Conservation (phyloP, 2,797 vertebrate genomes). For the Halcyon chelicuti region DNA sequence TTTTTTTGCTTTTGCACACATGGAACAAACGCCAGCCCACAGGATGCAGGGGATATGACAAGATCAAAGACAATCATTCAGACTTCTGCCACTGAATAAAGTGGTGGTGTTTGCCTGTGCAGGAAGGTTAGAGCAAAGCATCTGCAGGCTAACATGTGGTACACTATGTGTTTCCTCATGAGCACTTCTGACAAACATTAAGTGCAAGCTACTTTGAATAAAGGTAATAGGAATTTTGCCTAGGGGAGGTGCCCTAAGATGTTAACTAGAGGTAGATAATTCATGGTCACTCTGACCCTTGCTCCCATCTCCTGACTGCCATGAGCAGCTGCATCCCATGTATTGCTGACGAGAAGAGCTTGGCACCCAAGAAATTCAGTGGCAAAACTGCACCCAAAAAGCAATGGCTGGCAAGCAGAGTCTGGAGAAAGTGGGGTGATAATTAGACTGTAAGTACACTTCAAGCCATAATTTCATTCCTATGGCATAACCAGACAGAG, state of each 20-base stretch:
- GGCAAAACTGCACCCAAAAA: not conserved
- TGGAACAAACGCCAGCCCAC: not conserved
- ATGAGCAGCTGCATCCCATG: accelerated
- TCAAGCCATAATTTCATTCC: not conserved
- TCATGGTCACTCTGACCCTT: not conserved
- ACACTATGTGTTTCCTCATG: not conserved
- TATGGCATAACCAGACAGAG: not conserved
- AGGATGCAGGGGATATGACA: not conserved
- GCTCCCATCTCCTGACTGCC: not conserved
- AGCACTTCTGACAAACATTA: not conserved
- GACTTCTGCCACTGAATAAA: not conserved
- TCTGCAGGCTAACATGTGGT: not conserved
- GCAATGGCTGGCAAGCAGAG: not conserved
- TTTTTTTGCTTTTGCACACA: not conserved
- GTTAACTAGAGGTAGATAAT: not conserved
- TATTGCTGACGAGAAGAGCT: not conserved
- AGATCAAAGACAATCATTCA: not conserved
- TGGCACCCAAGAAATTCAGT: not conserved
- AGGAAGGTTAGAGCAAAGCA: not conserved
- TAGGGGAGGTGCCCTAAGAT: not conserved
- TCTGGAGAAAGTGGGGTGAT: not conserved
- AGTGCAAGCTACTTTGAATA: not conserved
- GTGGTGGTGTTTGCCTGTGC: not conserved
- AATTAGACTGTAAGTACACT: not conserved
- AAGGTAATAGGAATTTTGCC: not conserved